A percentile compares a stretch with the other conserved stretches of the same genome.
Conservation (phyloP, 2,888 invertebrate species). For the Euzophera pinguis region DNA sequence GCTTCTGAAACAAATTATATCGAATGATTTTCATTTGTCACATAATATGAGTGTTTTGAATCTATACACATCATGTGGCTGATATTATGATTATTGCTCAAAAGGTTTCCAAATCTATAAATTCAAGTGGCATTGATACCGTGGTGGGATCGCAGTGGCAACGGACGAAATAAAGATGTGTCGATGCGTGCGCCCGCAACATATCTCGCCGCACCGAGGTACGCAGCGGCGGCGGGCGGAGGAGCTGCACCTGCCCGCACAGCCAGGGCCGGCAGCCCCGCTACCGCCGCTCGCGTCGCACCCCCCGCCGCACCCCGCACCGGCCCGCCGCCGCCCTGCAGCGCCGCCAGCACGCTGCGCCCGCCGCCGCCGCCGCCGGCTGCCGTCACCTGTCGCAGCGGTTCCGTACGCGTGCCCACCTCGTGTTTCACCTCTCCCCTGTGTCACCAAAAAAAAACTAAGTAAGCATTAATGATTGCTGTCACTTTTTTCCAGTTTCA, state of each 20-base stretch:
- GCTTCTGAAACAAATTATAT: constrained; percentile 47
- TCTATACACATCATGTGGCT: no score
- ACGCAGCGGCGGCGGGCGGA: constrained; percentile 86
- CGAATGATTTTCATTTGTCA: not conserved
- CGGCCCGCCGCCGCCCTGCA: constrained; percentile 17
- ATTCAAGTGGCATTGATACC: constrained; percentile 37
- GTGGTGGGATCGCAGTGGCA: constrained; percentile 56
- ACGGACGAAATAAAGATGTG: constrained; percentile 64
- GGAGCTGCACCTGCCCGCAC: constrained; percentile 15
- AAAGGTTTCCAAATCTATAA: no score
- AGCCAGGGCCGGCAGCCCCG: constrained; percentile 19
- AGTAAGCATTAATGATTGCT: no score
- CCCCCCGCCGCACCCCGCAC: constrained; percentile 13
- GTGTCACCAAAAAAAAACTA: no score
- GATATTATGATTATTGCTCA: no score
- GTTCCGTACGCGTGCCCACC: constrained; percentile 13
- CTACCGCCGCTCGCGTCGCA: constrained; percentile 14
- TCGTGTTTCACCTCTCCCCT: constrained; percentile 62
- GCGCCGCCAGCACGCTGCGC: constrained; percentile 30
- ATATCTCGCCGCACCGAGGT: constrained; percentile 88
- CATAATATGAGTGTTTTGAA: no score
- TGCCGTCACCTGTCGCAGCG: constrained; percentile 26
- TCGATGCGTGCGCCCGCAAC: constrained; percentile 83
- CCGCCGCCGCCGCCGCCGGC: constrained; percentile 35
- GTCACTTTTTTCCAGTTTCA: not conserved